Percentiles rank a stretch among this genome's conserved stretches.
These are phyloP conservation scores for Pogonocichla stellata DNA, from an alignment of 2,113 vertebrate species.

Conservation along the genomic window DNA sequence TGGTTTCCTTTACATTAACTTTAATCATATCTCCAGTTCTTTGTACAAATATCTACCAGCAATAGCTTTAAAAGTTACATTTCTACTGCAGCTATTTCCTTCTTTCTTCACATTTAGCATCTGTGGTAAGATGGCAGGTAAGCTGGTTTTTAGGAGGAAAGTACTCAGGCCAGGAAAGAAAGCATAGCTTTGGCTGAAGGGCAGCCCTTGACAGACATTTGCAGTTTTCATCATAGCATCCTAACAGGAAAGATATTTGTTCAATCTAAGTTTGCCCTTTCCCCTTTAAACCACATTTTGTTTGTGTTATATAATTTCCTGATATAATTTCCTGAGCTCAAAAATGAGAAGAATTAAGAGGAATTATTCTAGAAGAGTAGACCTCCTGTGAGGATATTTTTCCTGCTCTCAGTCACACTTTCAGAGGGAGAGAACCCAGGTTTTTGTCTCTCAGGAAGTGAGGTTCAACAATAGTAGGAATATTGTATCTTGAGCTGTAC, in stretches of 20 bases:
- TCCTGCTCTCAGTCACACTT: not conserved
- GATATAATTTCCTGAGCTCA: not conserved
- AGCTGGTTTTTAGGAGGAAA: not conserved
- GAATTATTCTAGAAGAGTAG: not conserved
- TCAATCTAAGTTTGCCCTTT: not conserved
- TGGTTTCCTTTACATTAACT: not conserved
- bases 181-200: not conserved
- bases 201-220: not conserved
- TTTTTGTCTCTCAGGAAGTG: not conserved
- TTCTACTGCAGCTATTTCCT: not conserved
- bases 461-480: not conserved
- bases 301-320: not conserved
- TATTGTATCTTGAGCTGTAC: not conserved
- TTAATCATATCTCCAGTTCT: not conserved
- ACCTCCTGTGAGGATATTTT: not conserved
- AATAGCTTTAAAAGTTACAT: not conserved
- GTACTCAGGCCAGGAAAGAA: not conserved
- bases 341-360: not conserved
- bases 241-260: not conserved
- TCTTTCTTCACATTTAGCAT: not conserved
- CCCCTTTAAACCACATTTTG: not conserved
- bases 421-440: not conserved
- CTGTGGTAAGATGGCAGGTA: not conserved
- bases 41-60: not conserved
- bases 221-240: not conserved